Evolutionary conservation across 2,113 vertebrate species (phyloP), one percentile per base, ranked within the genome.

Genomic region (Catagonus wagneri): DNA sequence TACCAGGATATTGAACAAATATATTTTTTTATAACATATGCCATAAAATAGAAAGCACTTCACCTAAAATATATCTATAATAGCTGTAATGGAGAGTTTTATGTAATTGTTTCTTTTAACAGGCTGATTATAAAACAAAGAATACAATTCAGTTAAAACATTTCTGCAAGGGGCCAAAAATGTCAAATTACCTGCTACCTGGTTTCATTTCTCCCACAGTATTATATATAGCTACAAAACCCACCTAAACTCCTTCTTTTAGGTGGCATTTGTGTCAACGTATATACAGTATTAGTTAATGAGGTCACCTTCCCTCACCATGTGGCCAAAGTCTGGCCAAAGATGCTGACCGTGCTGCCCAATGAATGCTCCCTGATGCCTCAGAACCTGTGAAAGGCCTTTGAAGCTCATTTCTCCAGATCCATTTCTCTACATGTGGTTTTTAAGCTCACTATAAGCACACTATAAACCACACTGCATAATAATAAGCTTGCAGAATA

Each of bases 81-180:
- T 0, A 61, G 74, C 23, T 50, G 5, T 22, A 92, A 88, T 1
- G 22, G 72, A 50, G 20, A 15, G 0, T 34, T 71, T 72, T 75
- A 52, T 7, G 74, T 10, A 87, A 61, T 32, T 76, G 3, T 54
- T 92, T 91, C 39, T 85, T 75, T 80, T 65, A 97, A 84, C 14
- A 85, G 88, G 56, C 9, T 95, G 66, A 93, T 68, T 93, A 66
- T 11, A 94, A 88, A 88, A 87, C 9, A 79, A n/a, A 89, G 27
- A 80, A 84, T 23, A 32, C 7, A 83, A 60, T 86, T 76, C 20
- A 63, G 12, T 83, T 65, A 56, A 94, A 94, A 94, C 22, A 79
- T 63, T 80, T 66, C 22, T 36, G n/a, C 19, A 72, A 72, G 13
- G 20, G 13, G 32, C 27, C 27, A 25, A 71, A 80, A 78, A 61